Base-by-base conservation (phyloP, 2,113 vertebrate genomes). In the Hipposideros armiger region DNA sequence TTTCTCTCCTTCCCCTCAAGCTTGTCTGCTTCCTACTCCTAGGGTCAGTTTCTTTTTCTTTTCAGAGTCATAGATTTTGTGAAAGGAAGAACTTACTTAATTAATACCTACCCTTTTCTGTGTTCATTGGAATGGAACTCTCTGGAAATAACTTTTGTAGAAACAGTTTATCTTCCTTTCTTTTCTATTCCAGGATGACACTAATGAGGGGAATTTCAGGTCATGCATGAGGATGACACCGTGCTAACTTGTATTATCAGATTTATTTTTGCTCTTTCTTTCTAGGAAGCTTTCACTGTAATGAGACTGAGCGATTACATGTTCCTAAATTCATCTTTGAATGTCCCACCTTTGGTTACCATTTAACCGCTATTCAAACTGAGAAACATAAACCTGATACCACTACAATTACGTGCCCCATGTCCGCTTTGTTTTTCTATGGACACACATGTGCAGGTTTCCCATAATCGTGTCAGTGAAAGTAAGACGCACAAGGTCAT, bases 31-130 rank as follows among this genome's bases (percentile, higher is more conserved):
- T 66, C 54, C 13, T 52, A 22, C 24, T 93, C 24, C 54, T 17
- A 40, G n/a, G 32, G 40, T 91, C 64, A 72, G 5, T 87, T 66
- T 92, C 17, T 50, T 81, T 93, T 77, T 73, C 73, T 95, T 93
- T 92, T 40, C 58, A 40, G 52, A 96, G 42, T 93, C 26, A 42
- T 40, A 11, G 47, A 36, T 85, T 90, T 85, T 81, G 58, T 15
- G 24, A 80, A 54, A 91, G 28, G 60, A 54, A 36, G 8, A 87
- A n/a, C 8, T 47, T 92, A 50, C 67, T 96, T 84, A 90, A 54
- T 56, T 4, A 69, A 22, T 13, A 28, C 40, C 26, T 86, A 11
- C 24, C 11, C 80, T 80, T 72, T 94, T 47, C 52, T 52, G 14
- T 86, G 7, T 69, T 22, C 42, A 50, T 92, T 54, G 92, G 22